Percentiles rank a stretch among this genome's conserved stretches.
Evolutionary conservation across 2,113 vertebrate species (phyloP).

Genomic region (Nycticorax nycticorax): DNA sequence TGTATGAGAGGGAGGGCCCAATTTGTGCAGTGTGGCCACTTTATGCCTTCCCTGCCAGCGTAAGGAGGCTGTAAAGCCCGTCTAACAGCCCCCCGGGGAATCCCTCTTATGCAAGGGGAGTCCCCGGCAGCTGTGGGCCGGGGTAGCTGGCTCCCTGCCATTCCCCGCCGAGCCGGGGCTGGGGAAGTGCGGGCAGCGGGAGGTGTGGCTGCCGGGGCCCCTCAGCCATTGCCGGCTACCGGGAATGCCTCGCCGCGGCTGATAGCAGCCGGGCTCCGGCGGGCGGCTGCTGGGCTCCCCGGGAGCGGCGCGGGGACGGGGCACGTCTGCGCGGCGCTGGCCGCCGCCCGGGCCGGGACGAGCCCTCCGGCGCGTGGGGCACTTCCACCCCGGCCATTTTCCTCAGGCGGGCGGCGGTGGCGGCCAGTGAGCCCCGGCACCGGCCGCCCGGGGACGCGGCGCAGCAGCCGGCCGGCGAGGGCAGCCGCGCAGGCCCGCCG

Average conservation of each 20-base stretch:
- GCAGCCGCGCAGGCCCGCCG: background rate
- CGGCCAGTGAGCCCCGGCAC: background rate
- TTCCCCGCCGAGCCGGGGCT: background rate
- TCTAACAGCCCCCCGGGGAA: conserved; percentile 5
- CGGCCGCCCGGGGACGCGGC: background rate
- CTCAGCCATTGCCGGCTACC: conserved; percentile 24
- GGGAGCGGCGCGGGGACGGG: background rate
- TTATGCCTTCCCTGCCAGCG: background rate
- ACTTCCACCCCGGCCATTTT: conserved; percentile 20
- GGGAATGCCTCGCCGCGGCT: background rate
- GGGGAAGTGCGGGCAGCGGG: conserved; percentile 16
- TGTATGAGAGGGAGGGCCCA: background rate
- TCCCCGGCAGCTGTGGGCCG: conserved; percentile 47
- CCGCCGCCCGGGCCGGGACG: background rate
- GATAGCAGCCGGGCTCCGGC: background rate
- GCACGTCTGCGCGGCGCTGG: background rate
- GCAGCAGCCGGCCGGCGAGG: background rate
- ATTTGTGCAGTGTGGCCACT: background rate
- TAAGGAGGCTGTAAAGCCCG: background rate
- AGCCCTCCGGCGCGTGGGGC: background rate
- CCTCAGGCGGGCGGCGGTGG: background rate
- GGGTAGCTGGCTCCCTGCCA: conserved; percentile 45
- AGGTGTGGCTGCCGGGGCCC: conserved; percentile 52
- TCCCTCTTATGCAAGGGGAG: conserved; percentile 28
- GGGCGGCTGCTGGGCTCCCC: background rate